A percentile compares a stretch with the other conserved stretches of the same genome.
These are phyloP conservation scores for Macquaria australasica DNA, from an alignment of 2,113 vertebrate genomes.

Conservation along the genomic window DNA sequence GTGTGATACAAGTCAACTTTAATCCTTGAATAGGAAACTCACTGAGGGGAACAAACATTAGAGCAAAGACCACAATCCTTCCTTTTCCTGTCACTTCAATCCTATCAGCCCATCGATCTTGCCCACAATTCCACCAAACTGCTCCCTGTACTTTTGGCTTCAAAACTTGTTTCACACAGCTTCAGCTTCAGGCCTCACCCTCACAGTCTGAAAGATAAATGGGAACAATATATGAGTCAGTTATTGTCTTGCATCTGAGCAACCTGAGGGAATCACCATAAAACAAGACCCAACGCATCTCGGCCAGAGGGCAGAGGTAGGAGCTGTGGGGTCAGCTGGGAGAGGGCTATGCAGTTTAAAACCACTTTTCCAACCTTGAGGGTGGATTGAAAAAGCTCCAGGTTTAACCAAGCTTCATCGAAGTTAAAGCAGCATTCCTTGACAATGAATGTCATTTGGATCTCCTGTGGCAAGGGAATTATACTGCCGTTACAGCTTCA, in stretches of 20 bases:
- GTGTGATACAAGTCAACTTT: conserved; percentile 21
- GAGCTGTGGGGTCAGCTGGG: conserved; percentile 26
- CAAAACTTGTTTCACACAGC: conserved; percentile 7
- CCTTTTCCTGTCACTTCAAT: conserved; percentile 34
- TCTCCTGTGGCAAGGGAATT: conserved; percentile 9
- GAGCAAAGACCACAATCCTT: conserved; percentile 32
- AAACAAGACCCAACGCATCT: conserved; percentile 56
- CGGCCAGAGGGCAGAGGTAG: conserved; percentile 15
- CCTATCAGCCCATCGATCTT: neutral
- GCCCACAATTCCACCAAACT: conserved; percentile 4
- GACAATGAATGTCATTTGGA: conserved; percentile 31
- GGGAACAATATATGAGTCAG: neutral
- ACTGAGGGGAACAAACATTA: conserved; percentile 33
- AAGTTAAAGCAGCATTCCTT: conserved; percentile 30
- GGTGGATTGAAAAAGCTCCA: conserved; percentile 26
- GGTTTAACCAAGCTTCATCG: conserved; percentile 16
- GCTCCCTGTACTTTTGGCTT: conserved; percentile 17
- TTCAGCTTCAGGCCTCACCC: conserved; percentile 15
- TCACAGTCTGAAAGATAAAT: conserved; percentile 33
- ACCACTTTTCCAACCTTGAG: conserved; percentile 20
- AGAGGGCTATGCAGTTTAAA: conserved; percentile 1
- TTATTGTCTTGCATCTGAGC: neutral
- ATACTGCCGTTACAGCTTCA: neutral
- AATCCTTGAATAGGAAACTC: conserved; percentile 38
- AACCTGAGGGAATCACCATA: conserved; percentile 3